These are phyloP conservation scores for Cyrtonyx montezumae DNA, from an alignment of 2,113 vertebrate species.

Conservation along the genomic window DNA sequence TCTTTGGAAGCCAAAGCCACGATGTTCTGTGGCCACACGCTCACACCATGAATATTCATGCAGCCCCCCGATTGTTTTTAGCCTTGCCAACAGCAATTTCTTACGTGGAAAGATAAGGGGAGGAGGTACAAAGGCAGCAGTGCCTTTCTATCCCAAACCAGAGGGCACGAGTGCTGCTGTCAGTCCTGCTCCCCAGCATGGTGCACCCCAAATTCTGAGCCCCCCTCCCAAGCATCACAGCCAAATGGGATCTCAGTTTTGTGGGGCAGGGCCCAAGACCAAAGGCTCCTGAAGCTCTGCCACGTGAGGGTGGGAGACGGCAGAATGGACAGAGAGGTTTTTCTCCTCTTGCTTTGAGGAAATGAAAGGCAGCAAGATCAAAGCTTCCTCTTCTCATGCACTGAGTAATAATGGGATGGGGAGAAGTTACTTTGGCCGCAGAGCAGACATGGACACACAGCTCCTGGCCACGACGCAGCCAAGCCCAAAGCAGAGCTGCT, in stretches of 20 bases:
- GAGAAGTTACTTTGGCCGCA: not conserved
- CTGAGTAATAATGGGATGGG: not conserved
- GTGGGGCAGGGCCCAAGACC: not conserved
- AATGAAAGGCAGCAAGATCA: not conserved
- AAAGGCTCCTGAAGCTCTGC: not conserved
- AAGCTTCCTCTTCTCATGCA: not conserved
- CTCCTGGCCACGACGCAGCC: not conserved
- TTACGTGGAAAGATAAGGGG: not conserved
- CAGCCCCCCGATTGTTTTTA: constrained; percentile 17
- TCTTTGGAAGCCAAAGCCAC: constrained; percentile 39
- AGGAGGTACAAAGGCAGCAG: constrained; percentile 20
- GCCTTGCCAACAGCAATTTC: not conserved
- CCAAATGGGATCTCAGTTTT: no score
- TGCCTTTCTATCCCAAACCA: rapidly evolving
- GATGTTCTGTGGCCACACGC: not conserved
- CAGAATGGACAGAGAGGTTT: not conserved
- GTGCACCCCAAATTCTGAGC: not conserved
- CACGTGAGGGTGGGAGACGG: not conserved
- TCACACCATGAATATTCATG: constrained; percentile 46
- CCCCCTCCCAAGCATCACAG: no score
- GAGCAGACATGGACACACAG: not conserved
- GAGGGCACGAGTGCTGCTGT: rapidly evolving
- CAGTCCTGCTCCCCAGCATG: no score
- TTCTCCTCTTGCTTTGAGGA: not conserved
- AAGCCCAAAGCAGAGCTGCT: not conserved